Evolutionary conservation across 1,140 invertebrate genomes (phyloP), one percentile per base, ranked within the genome.

Genomic region (Sarcophaga bullata): DNA sequence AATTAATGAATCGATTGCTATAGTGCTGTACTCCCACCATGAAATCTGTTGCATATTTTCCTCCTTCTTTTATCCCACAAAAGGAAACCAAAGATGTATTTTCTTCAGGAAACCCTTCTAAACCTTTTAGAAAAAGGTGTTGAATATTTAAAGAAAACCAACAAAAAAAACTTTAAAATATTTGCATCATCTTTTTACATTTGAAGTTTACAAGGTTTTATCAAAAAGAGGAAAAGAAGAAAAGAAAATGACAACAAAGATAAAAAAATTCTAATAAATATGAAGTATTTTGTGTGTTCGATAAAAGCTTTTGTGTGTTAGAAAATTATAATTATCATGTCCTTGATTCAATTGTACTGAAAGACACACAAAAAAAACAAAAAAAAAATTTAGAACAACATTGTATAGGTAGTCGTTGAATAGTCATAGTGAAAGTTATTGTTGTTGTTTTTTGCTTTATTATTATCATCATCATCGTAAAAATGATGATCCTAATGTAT

Each of bases 301-400:
- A 50, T 78, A 78, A 78, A 78, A 78, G 75, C 75, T 52, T 78
- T 78, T 78, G 75, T 78, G 50, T 52, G 75, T 78, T 78, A 52
- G 48, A 50, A 78, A 50, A 78, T 78, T 52, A 78, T 78, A n/a
- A 52, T 78, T 78, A 52, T 50, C 75, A 52, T 78, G 75, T 52
- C 48, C 9, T 9, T 50, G 4, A 78, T 78, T 78, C n/a, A 78
- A 78, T 78, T 78, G 73, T 76, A 48, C 13, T n/a, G 62, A 68
- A 68, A 19, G 25, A 37, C 25, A 37, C 25, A 37, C 1, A 37
- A 37, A 37, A 37, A 37, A 37, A 37, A 37, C 25, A 37, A 4
- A 37, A 37, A 37, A 37, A 37, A 1, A 37, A 37, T 4, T n/a
- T 2, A 37, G 1, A 37, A 37, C 25, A 37, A 37, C 25, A 4